Percentiles rank a stretch among this genome's conserved stretches.
Evolutionary conservation across 2,888 invertebrate species (phyloP).

Genomic region (Aporophyla lueneburgensis): DNA sequence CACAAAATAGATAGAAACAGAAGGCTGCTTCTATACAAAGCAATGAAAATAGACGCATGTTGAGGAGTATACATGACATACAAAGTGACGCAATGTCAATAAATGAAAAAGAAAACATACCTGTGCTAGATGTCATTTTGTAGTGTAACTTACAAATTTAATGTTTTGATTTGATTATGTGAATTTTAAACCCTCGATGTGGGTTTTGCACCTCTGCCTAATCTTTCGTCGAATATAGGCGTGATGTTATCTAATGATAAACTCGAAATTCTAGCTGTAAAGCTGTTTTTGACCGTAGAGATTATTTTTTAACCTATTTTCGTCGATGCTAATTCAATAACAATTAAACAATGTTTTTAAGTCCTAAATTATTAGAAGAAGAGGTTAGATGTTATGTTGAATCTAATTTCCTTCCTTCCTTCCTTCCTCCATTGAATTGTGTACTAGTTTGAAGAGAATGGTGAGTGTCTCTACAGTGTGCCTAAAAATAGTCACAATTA

Average conservation of each 20-base stretch:
- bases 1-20: conserved; percentile 2
- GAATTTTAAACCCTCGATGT: neutral
- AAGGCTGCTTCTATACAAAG: neutral
- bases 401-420: neutral
- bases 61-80: too few relatives aligned
- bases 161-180: neutral
- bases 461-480: neutral
- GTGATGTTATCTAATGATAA: too few relatives aligned
- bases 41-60: neutral
- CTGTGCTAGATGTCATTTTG: neutral
- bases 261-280: too few relatives aligned
- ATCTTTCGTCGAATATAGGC: too few relatives aligned
- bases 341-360: neutral
- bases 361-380: neutral
- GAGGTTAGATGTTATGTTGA: neutral
- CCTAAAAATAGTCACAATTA: neutral
- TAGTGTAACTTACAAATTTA: neutral
- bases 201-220: neutral
- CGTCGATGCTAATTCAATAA: too few relatives aligned
- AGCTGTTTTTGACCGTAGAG: too few relatives aligned
- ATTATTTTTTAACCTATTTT: too few relatives aligned
- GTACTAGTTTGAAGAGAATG: neutral
- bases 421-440: conserved; percentile 22
- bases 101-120: neutral
- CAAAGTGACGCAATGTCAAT: too few relatives aligned